Evolutionary conservation across 1,140 invertebrate genomes (phyloP).

Genomic region (Babylonia areolata): DNA sequence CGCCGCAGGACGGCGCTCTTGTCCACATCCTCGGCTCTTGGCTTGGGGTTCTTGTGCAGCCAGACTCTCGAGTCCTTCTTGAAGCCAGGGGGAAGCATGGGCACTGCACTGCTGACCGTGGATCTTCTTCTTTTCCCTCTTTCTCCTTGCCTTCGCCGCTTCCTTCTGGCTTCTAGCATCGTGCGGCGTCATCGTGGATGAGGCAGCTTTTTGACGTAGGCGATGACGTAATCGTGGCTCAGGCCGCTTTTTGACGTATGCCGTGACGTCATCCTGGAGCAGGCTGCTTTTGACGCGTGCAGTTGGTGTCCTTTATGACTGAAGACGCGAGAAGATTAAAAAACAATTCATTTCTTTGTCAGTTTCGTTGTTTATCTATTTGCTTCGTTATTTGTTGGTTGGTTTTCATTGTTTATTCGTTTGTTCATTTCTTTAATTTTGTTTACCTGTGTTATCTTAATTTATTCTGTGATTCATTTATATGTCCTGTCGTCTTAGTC

Average conservation of each 20-base stretch:
- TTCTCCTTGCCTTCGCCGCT: background rate
- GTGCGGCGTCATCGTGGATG: background rate
- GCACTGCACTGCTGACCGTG: background rate
- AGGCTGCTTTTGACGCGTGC: background rate
- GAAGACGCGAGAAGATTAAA: too few species aligned
- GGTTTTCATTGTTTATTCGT: background rate
- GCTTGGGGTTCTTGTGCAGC: conserved; percentile 37
- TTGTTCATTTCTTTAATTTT: too few species aligned
- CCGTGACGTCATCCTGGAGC: background rate
- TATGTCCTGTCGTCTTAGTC: too few species aligned
- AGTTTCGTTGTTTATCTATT: background rate
- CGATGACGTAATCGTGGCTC: background rate
- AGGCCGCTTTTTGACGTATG: background rate
- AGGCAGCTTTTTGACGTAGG: background rate
- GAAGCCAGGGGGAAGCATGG: conserved; percentile 36
- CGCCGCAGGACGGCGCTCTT: conserved; percentile 29
- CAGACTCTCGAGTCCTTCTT: conserved; percentile 34
- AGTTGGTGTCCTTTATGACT: too few species aligned
- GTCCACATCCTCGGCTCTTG: conserved; percentile 30
- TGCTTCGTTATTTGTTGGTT: background rate
- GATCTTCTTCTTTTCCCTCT: background rate
- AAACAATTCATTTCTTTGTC: too few species aligned
- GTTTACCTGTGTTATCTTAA: too few species aligned
- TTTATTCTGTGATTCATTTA: too few species aligned
- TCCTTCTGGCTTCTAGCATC: conserved; percentile 11